Base-by-base conservation (phyloP, 1,140 invertebrate genomes). In the Tetramorium alpestre region DNA sequence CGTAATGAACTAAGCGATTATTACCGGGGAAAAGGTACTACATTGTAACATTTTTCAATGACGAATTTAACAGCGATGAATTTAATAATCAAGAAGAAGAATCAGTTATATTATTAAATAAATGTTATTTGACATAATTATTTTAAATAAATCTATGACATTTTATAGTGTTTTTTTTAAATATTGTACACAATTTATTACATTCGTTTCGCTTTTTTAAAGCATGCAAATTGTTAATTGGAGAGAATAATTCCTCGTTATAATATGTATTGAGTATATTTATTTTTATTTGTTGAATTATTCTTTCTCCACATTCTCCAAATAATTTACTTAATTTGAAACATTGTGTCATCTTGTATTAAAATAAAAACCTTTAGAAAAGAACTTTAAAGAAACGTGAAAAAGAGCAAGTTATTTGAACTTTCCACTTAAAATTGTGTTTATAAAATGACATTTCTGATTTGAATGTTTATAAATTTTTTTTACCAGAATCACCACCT, bases 1-100 rank as follows among this genome's bases (percentile, higher is more conserved):
- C 58, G 41, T 47, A 73, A 73, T n/a, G 54, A 72, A 82, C 18
- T 18, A 10, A 49, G 18, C 70, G 56, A 82, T 72, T 51, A 44
- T 47, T 73, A 13, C 38, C 13, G 16, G 10, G 0, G 18, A 33
- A 3, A 51, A 38, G 2, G 6, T 16, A 18, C 11, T 44, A 51
- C 8, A 16, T 58, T 4, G 44, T 5, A 78, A 49, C n/a, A 38
- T 70, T 25, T 54, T 38, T 54, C 10, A 28, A 25, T 10, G 22
- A 33, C 10, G 22, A 47, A 49, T 33, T 33, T 33, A 16, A 62
- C 11, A 2, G 3, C 49, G 3, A 69, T 18, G 44, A 28, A 44
- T 44, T 13, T 28, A 1, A 51, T 3, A 16, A 41, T 75, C 11
- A 3, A 18, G 13, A 25, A 25, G 41, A 10, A 25, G 1, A 0